phyloP scores from a whole-genome alignment of 2,113 vertebrate genomes.

The Salvelinus alpinus region DNA sequence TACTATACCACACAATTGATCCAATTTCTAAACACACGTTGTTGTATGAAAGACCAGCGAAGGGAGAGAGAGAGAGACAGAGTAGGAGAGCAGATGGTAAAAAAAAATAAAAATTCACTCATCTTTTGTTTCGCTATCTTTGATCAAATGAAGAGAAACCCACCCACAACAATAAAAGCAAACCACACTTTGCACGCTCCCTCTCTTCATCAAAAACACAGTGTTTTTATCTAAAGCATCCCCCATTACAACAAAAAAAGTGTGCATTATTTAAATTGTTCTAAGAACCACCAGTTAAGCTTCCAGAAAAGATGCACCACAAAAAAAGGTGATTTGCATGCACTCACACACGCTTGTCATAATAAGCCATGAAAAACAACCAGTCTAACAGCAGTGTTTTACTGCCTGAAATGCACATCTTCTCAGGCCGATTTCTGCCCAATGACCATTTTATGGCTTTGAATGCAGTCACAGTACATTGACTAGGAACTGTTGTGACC shows the following conservation, averaged over 20 bases:
- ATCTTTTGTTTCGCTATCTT: not conserved
- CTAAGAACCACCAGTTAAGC: not conserved
- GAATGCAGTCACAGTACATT: not conserved
- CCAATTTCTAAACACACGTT: not conserved
- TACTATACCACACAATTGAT: not conserved
- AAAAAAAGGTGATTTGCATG: conserved; percentile 20
- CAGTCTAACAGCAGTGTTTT: conserved; percentile 4
- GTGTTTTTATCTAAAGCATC: not conserved
- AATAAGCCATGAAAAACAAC: conserved; percentile 29
- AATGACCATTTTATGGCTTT: not conserved
- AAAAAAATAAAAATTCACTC: not conserved
- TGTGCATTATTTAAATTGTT: not conserved
- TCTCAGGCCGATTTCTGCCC: not conserved
- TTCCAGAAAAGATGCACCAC: conserved; percentile 21
- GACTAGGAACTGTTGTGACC: conserved; percentile 17
- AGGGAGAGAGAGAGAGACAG: not conserved
- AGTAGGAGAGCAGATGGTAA: not conserved
- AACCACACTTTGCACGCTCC: not conserved
- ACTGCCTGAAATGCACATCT: conserved; percentile 28
- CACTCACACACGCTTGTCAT: conserved; percentile 37
- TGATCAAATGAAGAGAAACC: conserved; percentile 3
- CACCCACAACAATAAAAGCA: conserved; percentile 4
- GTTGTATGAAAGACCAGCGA: not conserved
- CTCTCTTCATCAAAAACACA: not conserved
- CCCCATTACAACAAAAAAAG: not conserved